Percentiles rank a stretch among this genome's conserved stretches.
Conservation (phyloP, 37 sponge, comb jelly and placozoan species). For the Chondrosia reniformis region DNA sequence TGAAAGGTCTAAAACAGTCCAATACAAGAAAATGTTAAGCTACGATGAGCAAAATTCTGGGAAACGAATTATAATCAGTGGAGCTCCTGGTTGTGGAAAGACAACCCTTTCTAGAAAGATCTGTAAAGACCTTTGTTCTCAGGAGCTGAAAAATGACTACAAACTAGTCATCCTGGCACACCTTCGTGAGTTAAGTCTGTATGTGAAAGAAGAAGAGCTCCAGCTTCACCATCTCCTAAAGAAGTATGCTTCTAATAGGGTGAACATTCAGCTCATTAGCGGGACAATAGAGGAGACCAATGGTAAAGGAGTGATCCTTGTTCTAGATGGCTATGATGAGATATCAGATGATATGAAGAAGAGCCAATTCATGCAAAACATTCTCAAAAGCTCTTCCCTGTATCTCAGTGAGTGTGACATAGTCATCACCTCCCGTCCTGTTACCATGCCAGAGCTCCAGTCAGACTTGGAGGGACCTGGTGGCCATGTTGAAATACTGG, state of each 20-base stretch:
- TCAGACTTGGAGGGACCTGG: background rate
- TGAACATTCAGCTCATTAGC: background rate
- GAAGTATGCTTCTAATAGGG: background rate
- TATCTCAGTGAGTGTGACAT: conserved; percentile 12
- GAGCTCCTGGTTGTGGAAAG: conserved; percentile 16
- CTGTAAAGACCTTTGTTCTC: background rate
- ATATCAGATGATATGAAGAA: background rate
- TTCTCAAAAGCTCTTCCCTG: background rate
- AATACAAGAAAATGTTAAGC: background rate
- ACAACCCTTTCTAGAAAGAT: background rate
- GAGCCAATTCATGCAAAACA: background rate
- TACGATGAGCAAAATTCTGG: background rate
- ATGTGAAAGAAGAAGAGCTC: background rate
- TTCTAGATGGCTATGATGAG: conserved; percentile 13
- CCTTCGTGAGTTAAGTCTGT: background rate
- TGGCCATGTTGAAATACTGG: conserved; percentile 12
- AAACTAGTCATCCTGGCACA: background rate
- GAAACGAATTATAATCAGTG: background rate
- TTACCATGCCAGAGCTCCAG: background rate
- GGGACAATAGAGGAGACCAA: background rate
- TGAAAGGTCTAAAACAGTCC: background rate
- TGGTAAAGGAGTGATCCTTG: background rate
- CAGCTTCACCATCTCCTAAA: background rate
- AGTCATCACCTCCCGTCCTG: conserved; percentile 11
- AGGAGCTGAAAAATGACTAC: background rate